phyloP scores from a whole-genome alignment of 2,797 vertebrate species.

The Ibycter americanus region DNA sequence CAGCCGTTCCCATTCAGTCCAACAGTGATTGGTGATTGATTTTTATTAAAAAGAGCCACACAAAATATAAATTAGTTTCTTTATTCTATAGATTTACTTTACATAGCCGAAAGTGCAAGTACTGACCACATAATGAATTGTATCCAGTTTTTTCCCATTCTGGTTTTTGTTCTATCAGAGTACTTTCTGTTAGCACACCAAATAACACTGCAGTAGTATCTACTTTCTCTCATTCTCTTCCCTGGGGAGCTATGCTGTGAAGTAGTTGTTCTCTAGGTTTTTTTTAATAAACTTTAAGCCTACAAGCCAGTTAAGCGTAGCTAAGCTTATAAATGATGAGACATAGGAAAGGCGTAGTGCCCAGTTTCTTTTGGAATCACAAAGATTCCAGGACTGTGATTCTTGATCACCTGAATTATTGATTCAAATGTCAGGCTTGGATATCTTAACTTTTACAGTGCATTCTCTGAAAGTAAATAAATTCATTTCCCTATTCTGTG shows the following conservation, averaged over 20 bases:
- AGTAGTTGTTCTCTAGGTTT: not conserved
- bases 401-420: not conserved
- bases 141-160: not conserved
- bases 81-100: slow-evolving; percentile 6
- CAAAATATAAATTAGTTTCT: slow-evolving; percentile 31
- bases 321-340: not conserved
- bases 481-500: not conserved
- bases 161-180: not conserved
- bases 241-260: not conserved
- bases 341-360: not conserved
- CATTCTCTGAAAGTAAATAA: not conserved
- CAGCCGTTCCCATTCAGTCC: slow-evolving; percentile 36
- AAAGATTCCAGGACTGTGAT: not conserved
- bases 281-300: not conserved
- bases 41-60: slow-evolving; percentile 24
- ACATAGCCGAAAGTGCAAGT: not conserved
- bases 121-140: not conserved
- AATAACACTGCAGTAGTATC: not conserved
- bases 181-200: not conserved
- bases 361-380: not conserved
- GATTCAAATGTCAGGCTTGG: not conserved
- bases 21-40: not conserved
- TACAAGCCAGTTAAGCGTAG: not conserved
- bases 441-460: not conserved
- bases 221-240: not conserved